Conservation (phyloP, 2,888 invertebrate species). For the Silvanus unidentatus region DNA sequence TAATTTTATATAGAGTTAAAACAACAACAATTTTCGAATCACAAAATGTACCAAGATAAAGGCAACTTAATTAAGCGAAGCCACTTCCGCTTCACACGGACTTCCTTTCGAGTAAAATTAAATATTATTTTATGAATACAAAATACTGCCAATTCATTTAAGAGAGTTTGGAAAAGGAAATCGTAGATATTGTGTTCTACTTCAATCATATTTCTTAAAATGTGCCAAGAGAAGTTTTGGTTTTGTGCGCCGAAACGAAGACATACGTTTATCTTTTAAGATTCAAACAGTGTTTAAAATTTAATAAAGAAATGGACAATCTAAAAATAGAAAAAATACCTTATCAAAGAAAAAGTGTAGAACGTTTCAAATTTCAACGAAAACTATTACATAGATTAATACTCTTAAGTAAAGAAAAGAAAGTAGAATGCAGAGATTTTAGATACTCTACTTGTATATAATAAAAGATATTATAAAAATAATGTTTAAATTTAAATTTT, state of each 20-base stretch:
- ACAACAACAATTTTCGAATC: no score
- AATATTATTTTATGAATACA: not conserved
- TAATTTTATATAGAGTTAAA: no score
- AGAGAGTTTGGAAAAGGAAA: not conserved
- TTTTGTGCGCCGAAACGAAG: constrained; percentile 28
- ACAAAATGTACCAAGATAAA: no score
- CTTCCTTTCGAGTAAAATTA: not conserved
- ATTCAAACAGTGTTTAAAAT: not conserved
- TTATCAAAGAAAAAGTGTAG: constrained; percentile 23
- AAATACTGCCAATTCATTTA: constrained; percentile 3
- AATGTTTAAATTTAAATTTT: constrained; percentile 30
- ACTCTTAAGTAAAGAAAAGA: constrained; percentile 14
- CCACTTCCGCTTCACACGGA: no score
- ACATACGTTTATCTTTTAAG: constrained; percentile 6
- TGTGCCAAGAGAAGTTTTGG: constrained; percentile 26
- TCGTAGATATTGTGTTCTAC: constrained; percentile 5
- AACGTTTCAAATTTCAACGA: constrained; percentile 44
- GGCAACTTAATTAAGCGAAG: no score
- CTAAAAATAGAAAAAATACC: constrained; percentile 16
- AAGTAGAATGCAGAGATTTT: constrained; percentile 14
- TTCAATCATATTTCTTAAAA: constrained; percentile 14
- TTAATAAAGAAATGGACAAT: constrained; percentile 25
- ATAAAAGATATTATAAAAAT: constrained; percentile 4
- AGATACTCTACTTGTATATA: constrained; percentile 27
- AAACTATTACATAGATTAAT: constrained; percentile 27